Evolutionary conservation across 2,888 invertebrate species (phyloP).

Genomic region (Drosophila fungiperda): DNA sequence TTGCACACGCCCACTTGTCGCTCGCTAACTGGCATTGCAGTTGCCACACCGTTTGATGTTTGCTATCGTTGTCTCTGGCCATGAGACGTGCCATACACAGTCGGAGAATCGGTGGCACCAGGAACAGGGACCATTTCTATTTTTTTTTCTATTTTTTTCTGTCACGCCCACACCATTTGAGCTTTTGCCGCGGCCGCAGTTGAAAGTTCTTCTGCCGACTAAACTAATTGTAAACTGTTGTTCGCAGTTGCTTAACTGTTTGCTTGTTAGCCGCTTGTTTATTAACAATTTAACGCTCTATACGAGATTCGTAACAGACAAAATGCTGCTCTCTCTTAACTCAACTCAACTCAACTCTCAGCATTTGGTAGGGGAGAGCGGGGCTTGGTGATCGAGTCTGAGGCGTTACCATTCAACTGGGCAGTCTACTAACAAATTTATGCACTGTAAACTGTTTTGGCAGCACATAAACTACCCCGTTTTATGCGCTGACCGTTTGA

Average conservation of each 20-base stretch:
- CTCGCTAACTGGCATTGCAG: conserved; percentile 55
- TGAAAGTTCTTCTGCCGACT: conserved; percentile 66
- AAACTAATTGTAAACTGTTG: conserved; percentile 81
- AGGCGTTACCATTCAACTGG: conserved; percentile 66
- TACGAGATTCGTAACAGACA: conserved; percentile 38
- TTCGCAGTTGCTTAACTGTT: conserved; percentile 72
- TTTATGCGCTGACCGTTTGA: conserved; percentile 74
- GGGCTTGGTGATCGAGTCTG: conserved; percentile 1
- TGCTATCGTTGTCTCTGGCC: conserved; percentile 29
- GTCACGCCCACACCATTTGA: conserved; percentile 59
- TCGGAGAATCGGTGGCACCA: conserved; percentile 36
- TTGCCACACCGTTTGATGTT: conserved; percentile 38
- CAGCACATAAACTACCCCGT: conserved; percentile 68
- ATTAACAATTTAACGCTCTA: conserved; percentile 82
- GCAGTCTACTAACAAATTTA: conserved; percentile 64
- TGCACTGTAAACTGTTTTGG: conserved; percentile 61
- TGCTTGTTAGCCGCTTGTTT: conserved; percentile 79
- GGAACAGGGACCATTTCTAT: conserved; percentile 18
- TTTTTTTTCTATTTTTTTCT: background rate
- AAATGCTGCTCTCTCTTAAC: conserved; percentile 46
- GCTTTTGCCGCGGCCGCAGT: conserved; percentile 63
- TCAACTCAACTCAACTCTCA: conserved; percentile 44
- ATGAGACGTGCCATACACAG: conserved; percentile 58
- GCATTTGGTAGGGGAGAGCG: too few relatives aligned
- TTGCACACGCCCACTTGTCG: conserved; percentile 75